phyloP scores from a whole-genome alignment of 2,888 invertebrate species.

The Nomada ferruginata region DNA sequence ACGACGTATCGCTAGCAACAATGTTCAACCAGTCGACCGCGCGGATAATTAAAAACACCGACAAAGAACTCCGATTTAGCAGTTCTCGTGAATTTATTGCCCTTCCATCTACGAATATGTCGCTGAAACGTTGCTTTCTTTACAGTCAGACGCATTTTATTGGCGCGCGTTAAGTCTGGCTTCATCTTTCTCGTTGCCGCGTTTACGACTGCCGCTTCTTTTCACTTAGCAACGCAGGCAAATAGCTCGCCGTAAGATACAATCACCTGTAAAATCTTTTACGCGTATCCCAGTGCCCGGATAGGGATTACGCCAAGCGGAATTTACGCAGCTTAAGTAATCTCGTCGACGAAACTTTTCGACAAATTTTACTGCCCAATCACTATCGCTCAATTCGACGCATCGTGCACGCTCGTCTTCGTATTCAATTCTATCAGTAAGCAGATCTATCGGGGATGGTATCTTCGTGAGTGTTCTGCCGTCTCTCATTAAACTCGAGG shows the following conservation, averaged over 20 bases:
- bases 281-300: not conserved
- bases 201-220: conserved; percentile 46
- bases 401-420: not conserved
- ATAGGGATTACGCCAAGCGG: not conserved
- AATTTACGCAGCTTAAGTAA: conserved; percentile 1
- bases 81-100: not conserved
- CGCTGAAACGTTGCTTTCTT: conserved; percentile 18
- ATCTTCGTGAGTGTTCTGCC: not conserved
- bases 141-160: conserved; percentile 36
- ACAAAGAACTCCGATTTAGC: not conserved
- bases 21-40: not conserved
- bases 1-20: not conserved
- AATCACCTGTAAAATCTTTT: conserved; percentile 36
- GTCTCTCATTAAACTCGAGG: not conserved
- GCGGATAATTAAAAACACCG: too few species aligned
- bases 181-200: conserved; percentile 37
- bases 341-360: not conserved
- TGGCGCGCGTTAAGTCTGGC: conserved; percentile 10
- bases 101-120: not conserved
- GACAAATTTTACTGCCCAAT: conserved; percentile 1
- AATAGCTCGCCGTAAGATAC: conserved; percentile 28
- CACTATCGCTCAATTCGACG: not conserved
- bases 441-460: not conserved
- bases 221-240: conserved; percentile 23
- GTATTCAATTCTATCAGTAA: not conserved